Percentiles rank a stretch among this genome's conserved stretches.
Conservation (phyloP, 2,113 vertebrate genomes). For the Sakesphorus luctuosus region DNA sequence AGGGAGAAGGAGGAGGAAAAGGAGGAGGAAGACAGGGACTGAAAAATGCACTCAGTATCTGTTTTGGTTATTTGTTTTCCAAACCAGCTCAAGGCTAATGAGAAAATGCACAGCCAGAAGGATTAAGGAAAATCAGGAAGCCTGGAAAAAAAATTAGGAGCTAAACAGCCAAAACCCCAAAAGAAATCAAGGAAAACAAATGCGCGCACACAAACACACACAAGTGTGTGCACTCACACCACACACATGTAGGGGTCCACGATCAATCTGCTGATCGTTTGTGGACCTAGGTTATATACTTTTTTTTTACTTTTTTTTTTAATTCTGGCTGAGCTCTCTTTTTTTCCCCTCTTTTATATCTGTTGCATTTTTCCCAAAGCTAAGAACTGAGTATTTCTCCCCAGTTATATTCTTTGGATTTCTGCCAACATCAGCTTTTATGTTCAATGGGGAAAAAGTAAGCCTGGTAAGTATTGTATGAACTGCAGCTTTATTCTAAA, state of each 20-base stretch:
- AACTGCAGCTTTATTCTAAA: slow-evolving; percentile 66
- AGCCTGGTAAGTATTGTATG: slow-evolving; percentile 52
- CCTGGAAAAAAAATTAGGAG: slow-evolving; percentile 61
- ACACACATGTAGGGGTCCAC: slow-evolving; percentile 61
- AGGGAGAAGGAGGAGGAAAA: slow-evolving; percentile 48
- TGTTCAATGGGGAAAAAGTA: slow-evolving; percentile 67
- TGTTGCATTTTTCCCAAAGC: slow-evolving; percentile 44
- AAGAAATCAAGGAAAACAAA: slow-evolving; percentile 60
- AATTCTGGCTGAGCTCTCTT: background rate
- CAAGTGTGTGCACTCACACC: slow-evolving; percentile 56
- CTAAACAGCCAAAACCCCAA: slow-evolving; percentile 60
- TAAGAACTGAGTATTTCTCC: slow-evolving; percentile 57
- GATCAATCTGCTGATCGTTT: slow-evolving; percentile 41
- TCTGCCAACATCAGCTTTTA: slow-evolving; percentile 48
- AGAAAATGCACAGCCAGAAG: slow-evolving; percentile 73
- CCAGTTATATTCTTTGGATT: slow-evolving; percentile 61
- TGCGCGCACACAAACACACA: slow-evolving; percentile 59
- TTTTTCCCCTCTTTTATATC: background rate
- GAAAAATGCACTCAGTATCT: slow-evolving; percentile 60
- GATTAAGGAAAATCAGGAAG: slow-evolving; percentile 61
- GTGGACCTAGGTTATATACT: background rate
- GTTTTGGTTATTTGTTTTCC: slow-evolving; percentile 53
- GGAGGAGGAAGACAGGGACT: slow-evolving; percentile 48
- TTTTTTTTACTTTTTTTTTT: background rate
- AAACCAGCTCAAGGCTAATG: slow-evolving; percentile 59